Evolutionary conservation across 2,797 vertebrate genomes (phyloP).

Genomic region (Siniperca undulata): DNA sequence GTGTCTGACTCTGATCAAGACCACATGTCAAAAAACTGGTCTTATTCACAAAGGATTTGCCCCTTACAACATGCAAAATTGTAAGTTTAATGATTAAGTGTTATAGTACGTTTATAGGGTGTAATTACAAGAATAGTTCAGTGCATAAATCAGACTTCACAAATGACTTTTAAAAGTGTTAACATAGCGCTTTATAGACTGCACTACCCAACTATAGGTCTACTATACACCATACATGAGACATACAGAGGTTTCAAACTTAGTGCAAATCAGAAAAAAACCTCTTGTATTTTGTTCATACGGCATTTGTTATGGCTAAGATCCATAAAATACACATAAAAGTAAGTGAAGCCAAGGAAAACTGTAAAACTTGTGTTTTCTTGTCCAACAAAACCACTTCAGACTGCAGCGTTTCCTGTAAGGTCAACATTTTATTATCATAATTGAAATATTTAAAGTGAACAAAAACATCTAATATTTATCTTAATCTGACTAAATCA

Average conservation of each 20-base stretch:
- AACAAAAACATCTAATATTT: conserved; percentile 25
- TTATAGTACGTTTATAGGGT: neutral
- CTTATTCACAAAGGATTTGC: neutral
- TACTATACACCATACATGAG: neutral
- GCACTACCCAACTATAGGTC: neutral
- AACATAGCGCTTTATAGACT: neutral
- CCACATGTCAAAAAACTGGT: neutral
- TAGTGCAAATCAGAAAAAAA: neutral
- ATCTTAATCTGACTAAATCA: conserved; percentile 18
- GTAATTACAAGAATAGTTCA: neutral
- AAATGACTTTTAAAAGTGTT: neutral
- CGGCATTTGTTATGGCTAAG: neutral
- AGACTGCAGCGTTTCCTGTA: conserved; percentile 10
- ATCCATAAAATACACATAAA: neutral
- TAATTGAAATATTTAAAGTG: conserved; percentile 51
- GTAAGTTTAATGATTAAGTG: neutral
- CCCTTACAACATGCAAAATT: neutral
- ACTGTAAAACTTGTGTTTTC: neutral
- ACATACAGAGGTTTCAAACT: neutral
- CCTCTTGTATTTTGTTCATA: neutral
- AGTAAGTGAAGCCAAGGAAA: neutral
- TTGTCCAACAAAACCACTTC: conserved; percentile 25
- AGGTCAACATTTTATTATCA: conserved; percentile 69
- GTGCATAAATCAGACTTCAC: neutral
- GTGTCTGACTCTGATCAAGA: no score